Conservation (phyloP, 2,113 vertebrate species). For the Pterocles orientalis region DNA sequence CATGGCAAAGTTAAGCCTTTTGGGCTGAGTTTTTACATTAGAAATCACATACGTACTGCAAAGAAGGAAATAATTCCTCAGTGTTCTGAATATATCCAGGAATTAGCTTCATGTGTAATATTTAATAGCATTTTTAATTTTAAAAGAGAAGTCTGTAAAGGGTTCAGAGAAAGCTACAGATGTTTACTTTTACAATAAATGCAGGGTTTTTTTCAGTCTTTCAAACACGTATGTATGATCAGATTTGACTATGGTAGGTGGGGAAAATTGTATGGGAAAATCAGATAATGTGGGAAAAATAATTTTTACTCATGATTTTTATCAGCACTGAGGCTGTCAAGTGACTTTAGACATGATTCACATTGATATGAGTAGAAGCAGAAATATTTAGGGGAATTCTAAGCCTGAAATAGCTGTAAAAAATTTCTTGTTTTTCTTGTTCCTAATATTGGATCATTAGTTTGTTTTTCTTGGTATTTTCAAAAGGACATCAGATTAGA, state of each 20-base stretch:
- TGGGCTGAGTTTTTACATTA: neutral
- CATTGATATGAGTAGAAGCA: neutral
- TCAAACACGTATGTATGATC: neutral
- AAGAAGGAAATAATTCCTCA: neutral
- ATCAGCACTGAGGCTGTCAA: neutral
- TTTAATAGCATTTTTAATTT: neutral
- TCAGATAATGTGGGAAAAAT: neutral
- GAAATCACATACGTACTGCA: neutral
- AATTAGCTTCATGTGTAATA: neutral
- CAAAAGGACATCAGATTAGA: neutral
- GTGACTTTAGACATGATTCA: neutral
- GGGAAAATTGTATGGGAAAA: neutral
- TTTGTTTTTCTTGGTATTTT: conserved; percentile 5
- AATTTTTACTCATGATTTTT: neutral
- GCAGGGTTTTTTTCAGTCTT: neutral
- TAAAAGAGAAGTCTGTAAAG: neutral
- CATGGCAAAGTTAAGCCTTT: neutral
- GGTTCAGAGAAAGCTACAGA: neutral
- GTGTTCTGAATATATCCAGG: neutral
- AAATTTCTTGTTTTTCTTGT: neutral
- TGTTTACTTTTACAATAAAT: neutral
- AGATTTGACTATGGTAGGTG: neutral
- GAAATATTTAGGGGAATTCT: neutral
- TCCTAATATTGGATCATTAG: neutral
- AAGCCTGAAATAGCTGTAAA: neutral